These are phyloP conservation scores for Tachystola acroxantha DNA, from an alignment of 2,888 invertebrate species.

Conservation along the genomic window DNA sequence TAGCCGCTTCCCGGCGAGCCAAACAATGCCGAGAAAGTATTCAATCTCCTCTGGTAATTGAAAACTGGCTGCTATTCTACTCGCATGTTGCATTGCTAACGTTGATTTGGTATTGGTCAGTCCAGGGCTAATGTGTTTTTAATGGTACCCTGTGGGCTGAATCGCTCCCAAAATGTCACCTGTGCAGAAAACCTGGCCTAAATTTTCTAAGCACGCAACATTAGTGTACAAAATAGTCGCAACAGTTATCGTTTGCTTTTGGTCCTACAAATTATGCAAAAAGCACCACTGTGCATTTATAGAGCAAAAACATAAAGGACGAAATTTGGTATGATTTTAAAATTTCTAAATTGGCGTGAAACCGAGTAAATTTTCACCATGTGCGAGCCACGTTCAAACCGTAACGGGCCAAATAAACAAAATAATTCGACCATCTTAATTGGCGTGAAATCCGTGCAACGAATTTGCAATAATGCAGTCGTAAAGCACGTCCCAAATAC, in stretches of 20 bases:
- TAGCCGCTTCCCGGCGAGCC: conserved; percentile 13
- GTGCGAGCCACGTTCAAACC: conserved; percentile 7
- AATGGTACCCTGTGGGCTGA: conserved; percentile 43
- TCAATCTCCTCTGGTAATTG: conserved; percentile 25
- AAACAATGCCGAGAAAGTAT: conserved; percentile 26
- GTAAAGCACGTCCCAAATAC: conserved; percentile 13
- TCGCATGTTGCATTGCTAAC: conserved; percentile 20
- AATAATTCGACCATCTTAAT: conserved; percentile 17
- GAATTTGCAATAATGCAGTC: conserved; percentile 24
- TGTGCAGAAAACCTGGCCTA: conserved; percentile 14
- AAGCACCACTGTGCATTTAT: background rate
- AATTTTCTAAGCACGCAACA: conserved; percentile 8
- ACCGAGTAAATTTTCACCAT: background rate
- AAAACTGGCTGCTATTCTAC: conserved; percentile 21
- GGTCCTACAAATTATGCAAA: background rate
- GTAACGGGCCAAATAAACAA: conserved; percentile 1
- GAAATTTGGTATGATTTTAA: no score
- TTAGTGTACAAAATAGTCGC: background rate
- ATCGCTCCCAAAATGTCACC: conserved; percentile 35
- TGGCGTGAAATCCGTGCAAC: conserved; percentile 22
- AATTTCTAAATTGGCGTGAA: background rate
- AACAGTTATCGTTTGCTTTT: background rate
- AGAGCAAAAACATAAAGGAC: no score
- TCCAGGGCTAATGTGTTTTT: conserved; percentile 46
- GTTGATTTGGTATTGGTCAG: conserved; percentile 23